Evolutionary conservation across 2,797 vertebrate species (phyloP).

Genomic region (Crocodylus rhombifer): DNA sequence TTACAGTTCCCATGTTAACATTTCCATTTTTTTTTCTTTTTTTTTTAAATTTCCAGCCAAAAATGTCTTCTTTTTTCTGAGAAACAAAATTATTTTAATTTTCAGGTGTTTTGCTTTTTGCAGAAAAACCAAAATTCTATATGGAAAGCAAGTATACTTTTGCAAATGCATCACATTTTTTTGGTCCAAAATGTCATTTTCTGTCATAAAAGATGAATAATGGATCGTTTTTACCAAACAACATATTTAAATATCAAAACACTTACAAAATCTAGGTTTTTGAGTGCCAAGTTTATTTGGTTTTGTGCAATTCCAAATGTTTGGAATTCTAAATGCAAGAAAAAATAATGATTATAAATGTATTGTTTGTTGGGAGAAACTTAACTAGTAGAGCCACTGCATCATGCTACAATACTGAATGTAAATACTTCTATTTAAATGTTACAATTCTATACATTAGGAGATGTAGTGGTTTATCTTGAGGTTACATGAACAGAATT

Average conservation of each 20-base stretch:
- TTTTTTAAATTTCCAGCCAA: too few relatives aligned
- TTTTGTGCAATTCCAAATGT: neutral
- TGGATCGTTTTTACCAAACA: neutral
- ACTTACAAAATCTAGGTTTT: neutral
- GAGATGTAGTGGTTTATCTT: neutral
- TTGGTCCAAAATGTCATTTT: too few relatives aligned
- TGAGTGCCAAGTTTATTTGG: rapidly evolving
- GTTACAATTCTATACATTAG: neutral
- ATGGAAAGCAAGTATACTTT: too few relatives aligned
- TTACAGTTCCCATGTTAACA: too few relatives aligned
- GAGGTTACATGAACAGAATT: neutral
- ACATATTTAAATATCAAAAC: neutral
- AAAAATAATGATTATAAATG: neutral
- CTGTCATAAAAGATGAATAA: too few relatives aligned
- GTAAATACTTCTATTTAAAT: neutral
- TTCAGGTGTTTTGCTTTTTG: too few relatives aligned
- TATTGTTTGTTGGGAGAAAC: neutral
- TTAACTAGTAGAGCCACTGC: neutral
- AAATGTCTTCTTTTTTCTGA: too few relatives aligned
- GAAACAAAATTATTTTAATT: too few relatives aligned
- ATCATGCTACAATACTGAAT: neutral
- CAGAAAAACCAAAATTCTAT: too few relatives aligned
- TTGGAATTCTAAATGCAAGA: neutral
- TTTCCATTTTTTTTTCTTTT: too few relatives aligned
- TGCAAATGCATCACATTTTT: too few relatives aligned